Percentiles rank a stretch among this genome's conserved stretches.
Evolutionary conservation across 1,140 invertebrate genomes (phyloP).

Genomic region (Phthorimaea operculella): DNA sequence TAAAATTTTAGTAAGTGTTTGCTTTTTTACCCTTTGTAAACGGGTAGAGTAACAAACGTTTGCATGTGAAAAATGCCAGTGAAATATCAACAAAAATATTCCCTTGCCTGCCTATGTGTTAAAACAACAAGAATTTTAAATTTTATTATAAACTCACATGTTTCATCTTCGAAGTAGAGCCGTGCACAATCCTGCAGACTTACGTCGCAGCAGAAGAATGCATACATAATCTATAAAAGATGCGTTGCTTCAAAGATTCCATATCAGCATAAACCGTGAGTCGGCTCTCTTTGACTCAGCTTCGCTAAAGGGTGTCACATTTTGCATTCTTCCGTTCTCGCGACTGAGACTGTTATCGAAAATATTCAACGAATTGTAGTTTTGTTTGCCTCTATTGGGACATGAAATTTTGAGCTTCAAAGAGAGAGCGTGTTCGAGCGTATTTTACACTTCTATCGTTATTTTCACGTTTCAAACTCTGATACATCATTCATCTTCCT

Average conservation of each 20-base stretch:
- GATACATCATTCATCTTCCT: not conserved
- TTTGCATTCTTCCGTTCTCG: constrained; percentile 22
- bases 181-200: not conserved
- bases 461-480: not conserved
- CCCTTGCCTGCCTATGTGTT: no score
- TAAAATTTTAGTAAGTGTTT: not conserved
- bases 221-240: constrained; percentile 25
- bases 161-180: not conserved
- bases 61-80: no score
- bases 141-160: no score
- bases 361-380: constrained; percentile 14
- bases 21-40: no score
- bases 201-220: constrained; percentile 19
- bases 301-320: constrained; percentile 25
- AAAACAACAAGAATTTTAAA: no score
- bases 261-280: constrained; percentile 30
- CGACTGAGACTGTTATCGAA: constrained; percentile 24
- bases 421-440: not conserved
- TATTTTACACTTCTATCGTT: constrained; percentile 1
- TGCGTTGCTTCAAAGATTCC: constrained; percentile 29
- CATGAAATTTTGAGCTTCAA: constrained; percentile 7
- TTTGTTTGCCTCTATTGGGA: constrained; percentile 5
- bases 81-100: no score
- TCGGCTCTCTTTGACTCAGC: constrained; percentile 27
- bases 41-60: no score